Evolutionary conservation across 1,140 invertebrate genomes (phyloP), one percentile per base, ranked within the genome.

Genomic region (Campodea augens): DNA sequence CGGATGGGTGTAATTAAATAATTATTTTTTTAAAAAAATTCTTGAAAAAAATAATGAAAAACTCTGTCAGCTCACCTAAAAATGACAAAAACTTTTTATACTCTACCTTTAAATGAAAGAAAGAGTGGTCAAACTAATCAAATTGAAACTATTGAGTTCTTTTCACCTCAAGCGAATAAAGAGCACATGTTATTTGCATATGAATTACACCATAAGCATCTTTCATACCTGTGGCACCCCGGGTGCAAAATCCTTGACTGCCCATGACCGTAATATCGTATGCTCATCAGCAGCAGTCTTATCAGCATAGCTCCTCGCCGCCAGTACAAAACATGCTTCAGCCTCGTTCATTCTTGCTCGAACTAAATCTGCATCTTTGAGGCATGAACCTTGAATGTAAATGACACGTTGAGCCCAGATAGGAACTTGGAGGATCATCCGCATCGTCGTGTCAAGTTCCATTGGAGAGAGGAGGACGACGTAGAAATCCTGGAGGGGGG

Each of bases 371-470:
- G 82, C 81, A 60, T 97, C 92, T 63, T 92, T 92, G 22, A 95
- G 63, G 53, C 87, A 91, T 7, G 87, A 91, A 21, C 89, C 88
- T 62, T 96, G 88, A 57, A 97, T 95, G 65, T 96, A 97, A 58
- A 97, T 95, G 25, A 97, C 92, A 22, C 92, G 67, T 58, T 96
- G 88, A 5, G 90, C 88, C 92, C 92, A 98, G 55, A 96, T 88
- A 1, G 93, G 92, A 41, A 96, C 89, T 70, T 96, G 90, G 13
- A 98, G 71, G 51, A 98, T 90, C 84, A 93, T 89, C 55, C 90
- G 70, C 89, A 97, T 96, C 2, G 88, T 95, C 0, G 88, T 83
- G 57, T 98, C 92, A 48, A 98, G 67, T 64, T 98, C 93, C 81
- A 91, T 93, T 1, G 92, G 92, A 1, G 90, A 95, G 15, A 98